Conservation (phyloP, 2,888 invertebrate species). For the Chaetogeoica ovagalla region DNA sequence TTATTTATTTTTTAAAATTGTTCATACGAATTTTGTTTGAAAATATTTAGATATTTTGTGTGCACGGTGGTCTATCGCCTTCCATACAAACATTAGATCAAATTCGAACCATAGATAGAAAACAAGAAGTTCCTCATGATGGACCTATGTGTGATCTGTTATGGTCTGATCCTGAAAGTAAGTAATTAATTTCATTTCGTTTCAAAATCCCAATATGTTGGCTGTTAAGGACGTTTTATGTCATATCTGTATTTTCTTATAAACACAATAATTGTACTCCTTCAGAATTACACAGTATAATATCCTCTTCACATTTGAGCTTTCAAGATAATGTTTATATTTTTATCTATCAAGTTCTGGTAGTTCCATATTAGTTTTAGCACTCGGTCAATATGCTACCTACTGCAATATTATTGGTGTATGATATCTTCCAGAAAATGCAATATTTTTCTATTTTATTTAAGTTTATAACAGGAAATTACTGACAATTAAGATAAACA, state of each 20-base stretch:
- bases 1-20: neutral
- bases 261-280: neutral
- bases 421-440: no score
- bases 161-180: constrained; percentile 99
- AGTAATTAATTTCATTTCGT: constrained; percentile 49
- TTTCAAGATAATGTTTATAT: neutral
- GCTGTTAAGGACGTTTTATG: no score
- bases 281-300: neutral
- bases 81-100: constrained; percentile 98
- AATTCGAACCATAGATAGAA: constrained; percentile 96
- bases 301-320: neutral
- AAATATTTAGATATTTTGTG: constrained; percentile 83
- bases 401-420: no score
- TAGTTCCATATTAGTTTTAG: neutral
- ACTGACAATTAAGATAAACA: no score
- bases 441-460: no score
- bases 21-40: neutral
- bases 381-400: no score
- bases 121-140: constrained; percentile 97
- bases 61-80: constrained; percentile 97
- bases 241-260: neutral
- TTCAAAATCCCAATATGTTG: neutral
- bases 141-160: constrained; percentile 99
- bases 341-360: no score
- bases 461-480: no score